These are phyloP conservation scores for Oryzaephilus surinamensis DNA, from an alignment of 1,140 invertebrate genomes.

Conservation along the genomic window DNA sequence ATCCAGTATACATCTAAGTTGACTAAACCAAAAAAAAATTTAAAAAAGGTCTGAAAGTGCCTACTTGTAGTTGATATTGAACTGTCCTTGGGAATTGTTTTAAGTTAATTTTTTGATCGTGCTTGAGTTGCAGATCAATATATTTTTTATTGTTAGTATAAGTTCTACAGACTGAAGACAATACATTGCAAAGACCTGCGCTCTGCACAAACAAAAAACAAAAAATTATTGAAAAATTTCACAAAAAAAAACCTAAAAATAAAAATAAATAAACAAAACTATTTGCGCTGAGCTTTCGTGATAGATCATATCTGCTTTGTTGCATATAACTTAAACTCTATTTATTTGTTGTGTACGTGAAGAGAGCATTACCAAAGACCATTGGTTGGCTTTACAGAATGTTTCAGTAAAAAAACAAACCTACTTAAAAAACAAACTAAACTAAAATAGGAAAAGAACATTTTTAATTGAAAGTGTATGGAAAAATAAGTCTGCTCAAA, in stretches of 20 bases:
- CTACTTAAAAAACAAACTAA: too few species aligned
- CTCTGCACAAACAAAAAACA: conserved; percentile 30
- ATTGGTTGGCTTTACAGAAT: conserved; percentile 27
- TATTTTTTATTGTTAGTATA: conserved; percentile 37
- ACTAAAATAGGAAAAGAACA: too few species aligned
- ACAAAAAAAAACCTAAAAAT: not conserved
- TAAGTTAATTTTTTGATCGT: conserved; percentile 25
- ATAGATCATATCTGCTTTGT: conserved; percentile 36
- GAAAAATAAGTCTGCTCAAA: too few species aligned
- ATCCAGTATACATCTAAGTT: conserved; percentile 92
- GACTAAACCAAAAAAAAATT: conserved; percentile 15
- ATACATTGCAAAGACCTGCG: conserved; percentile 34
- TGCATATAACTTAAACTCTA: conserved; percentile 20
- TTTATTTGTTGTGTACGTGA: conserved; percentile 30
- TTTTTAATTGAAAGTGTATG: too few species aligned
- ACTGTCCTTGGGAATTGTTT: conserved; percentile 31
- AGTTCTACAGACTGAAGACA: conserved; percentile 37
- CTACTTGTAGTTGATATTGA: conserved; percentile 37
- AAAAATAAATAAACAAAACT: conserved; percentile 14
- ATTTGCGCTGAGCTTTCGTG: conserved; percentile 32
- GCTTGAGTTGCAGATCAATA: conserved; percentile 35
- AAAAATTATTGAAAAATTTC: not conserved
- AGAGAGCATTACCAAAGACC: conserved; percentile 32
- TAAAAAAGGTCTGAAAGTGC: conserved; percentile 34
- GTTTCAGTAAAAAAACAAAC: too few species aligned